Conservation (phyloP, 1,140 invertebrate genomes). For the Hylaeus volcanicus region DNA sequence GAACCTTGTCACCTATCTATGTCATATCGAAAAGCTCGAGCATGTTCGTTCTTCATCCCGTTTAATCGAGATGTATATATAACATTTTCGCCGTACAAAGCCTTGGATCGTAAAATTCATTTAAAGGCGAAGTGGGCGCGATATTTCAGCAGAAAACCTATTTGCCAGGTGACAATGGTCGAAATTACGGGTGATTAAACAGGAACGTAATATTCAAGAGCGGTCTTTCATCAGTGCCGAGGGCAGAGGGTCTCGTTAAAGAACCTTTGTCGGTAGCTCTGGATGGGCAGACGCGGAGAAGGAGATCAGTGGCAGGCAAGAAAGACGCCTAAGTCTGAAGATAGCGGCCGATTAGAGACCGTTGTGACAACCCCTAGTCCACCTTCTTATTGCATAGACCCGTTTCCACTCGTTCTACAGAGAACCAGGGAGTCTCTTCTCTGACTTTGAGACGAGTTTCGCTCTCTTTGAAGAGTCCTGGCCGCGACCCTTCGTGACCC, state of each 20-base stretch:
- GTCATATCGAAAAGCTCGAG: too few species aligned
- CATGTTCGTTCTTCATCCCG: too few species aligned
- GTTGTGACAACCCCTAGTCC: constrained; percentile 49
- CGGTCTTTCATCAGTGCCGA: constrained; percentile 26
- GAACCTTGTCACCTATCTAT: too few species aligned
- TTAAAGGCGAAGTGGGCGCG: not conserved
- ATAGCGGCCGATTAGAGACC: constrained; percentile 56
- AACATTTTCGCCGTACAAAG: too few species aligned
- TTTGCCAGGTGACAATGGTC: not conserved
- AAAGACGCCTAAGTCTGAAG: constrained; percentile 36
- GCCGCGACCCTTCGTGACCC: constrained; percentile 56
- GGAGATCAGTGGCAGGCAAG: not conserved
- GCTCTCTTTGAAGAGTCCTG: constrained; percentile 57
- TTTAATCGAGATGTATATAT: too few species aligned
- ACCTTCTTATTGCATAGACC: constrained; percentile 54
- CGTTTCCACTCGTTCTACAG: constrained; percentile 46
- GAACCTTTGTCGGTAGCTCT: constrained; percentile 37
- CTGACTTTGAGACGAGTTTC: constrained; percentile 54
- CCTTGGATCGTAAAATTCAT: too few species aligned
- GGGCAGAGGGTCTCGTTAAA: constrained; percentile 22
- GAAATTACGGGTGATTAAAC: constrained; percentile 41
- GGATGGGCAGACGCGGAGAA: constrained; percentile 1
- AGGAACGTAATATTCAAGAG: constrained; percentile 37
- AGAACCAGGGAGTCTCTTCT: constrained; percentile 24
- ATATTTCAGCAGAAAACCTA: not conserved